These are phyloP conservation scores for Erythrocercus mccallii DNA, from an alignment of 2,113 vertebrate species.

Conservation along the genomic window DNA sequence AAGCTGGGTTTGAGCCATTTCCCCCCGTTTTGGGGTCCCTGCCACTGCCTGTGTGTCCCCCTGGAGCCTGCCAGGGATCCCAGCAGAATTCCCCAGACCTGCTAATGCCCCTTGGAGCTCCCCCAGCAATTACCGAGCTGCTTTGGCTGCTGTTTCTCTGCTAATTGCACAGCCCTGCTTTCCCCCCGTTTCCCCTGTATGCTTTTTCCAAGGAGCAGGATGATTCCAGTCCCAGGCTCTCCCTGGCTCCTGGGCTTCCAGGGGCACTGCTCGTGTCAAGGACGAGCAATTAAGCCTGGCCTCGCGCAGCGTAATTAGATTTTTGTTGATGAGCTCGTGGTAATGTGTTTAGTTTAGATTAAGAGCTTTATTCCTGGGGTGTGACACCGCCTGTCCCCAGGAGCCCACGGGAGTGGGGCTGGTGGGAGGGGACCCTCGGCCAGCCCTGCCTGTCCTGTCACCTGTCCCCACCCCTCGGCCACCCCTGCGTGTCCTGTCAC, in stretches of 20 bases:
- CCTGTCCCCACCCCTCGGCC: background rate
- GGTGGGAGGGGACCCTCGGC: background rate
- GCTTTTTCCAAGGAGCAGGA: slow-evolving; percentile 17
- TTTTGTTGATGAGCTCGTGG: slow-evolving; percentile 64
- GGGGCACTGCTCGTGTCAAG: slow-evolving; percentile 55
- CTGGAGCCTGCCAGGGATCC: background rate
- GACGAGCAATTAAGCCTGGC: slow-evolving; percentile 71
- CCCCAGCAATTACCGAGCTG: background rate
- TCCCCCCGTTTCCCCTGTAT: background rate
- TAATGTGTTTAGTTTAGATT: slow-evolving; percentile 51
- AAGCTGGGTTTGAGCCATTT: background rate
- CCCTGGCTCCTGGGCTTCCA: slow-evolving; percentile 54
- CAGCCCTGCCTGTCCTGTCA: background rate
- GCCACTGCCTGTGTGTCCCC: accelerated
- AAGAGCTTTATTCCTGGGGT: background rate
- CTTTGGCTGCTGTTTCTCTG: background rate
- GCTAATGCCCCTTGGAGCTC: accelerated
- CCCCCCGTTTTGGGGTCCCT: background rate
- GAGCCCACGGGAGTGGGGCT: background rate
- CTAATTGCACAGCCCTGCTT: slow-evolving; percentile 1
- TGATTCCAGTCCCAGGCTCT: slow-evolving; percentile 52
- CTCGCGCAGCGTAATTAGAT: slow-evolving; percentile 65
- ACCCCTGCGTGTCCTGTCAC: background rate
- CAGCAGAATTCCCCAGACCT: accelerated
- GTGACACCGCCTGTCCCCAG: background rate